Conservation (phyloP, 2,113 vertebrate genomes). For the Euleptes europaea region DNA sequence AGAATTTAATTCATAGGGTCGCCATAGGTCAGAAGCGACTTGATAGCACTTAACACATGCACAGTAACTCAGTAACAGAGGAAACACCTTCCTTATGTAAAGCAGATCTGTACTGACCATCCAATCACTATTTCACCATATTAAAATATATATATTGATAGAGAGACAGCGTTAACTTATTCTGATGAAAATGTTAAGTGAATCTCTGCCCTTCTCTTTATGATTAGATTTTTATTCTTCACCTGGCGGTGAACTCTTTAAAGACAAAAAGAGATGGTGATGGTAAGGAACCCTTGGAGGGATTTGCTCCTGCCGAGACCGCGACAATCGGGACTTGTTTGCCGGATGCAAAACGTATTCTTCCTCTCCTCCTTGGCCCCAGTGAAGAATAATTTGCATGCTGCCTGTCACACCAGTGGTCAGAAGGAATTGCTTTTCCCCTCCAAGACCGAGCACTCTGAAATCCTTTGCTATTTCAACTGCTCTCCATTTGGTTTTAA, state of each 20-base stretch:
- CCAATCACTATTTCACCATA: too few relatives aligned
- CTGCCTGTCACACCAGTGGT: constrained; percentile 34
- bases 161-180: too few relatives aligned
- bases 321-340: constrained; percentile 19
- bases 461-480: constrained; percentile 66
- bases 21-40: too few relatives aligned
- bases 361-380: constrained; percentile 2
- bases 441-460: constrained; percentile 48
- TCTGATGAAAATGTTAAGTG: background rate
- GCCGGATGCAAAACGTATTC: background rate
- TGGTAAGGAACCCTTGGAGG: background rate
- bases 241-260: constrained; percentile 15
- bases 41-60: too few relatives aligned
- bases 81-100: too few relatives aligned
- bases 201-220: background rate
- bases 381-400: constrained; percentile 57
- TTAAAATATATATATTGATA: too few relatives aligned
- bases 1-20: too few relatives aligned
- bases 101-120: too few relatives aligned
- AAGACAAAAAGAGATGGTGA: constrained; percentile 4
- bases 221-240: background rate
- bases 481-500: constrained; percentile 64
- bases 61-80: too few relatives aligned
- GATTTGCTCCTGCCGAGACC: constrained; percentile 1
- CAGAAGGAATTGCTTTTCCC: constrained; percentile 58